These are phyloP conservation scores for Lemur catta DNA, from an alignment of 2,797 vertebrate species.

Conservation along the genomic window DNA sequence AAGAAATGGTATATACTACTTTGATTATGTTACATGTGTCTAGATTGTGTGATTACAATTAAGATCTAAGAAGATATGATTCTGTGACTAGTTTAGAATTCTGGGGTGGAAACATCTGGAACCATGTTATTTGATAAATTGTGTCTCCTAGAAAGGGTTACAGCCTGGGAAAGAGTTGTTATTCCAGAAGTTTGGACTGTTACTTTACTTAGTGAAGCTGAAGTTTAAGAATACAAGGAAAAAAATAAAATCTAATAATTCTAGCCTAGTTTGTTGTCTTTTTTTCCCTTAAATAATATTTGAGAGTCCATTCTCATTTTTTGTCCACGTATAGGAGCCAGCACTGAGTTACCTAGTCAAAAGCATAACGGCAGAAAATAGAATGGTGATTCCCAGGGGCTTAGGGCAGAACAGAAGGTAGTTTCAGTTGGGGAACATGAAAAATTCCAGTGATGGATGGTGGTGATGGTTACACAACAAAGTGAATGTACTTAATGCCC, in stretches of 20 bases:
- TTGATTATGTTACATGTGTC: not conserved
- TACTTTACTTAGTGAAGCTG: slow-evolving; percentile 17
- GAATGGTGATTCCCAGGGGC: not conserved
- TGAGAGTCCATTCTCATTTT: not conserved
- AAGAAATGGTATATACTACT: not conserved
- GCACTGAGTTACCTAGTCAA: not conserved
- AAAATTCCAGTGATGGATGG: not conserved
- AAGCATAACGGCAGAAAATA: not conserved
- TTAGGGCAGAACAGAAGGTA: not conserved
- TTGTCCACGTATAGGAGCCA: not conserved
- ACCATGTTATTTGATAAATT: slow-evolving; percentile 3
- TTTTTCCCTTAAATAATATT: not conserved
- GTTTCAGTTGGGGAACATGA: not conserved
- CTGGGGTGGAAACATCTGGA: not conserved
- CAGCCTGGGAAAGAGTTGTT: not conserved
- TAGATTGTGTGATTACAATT: not conserved
- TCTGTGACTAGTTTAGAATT: slow-evolving; percentile 31
- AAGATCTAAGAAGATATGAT: not conserved
- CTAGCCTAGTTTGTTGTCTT: not conserved
- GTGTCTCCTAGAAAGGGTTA: not conserved
- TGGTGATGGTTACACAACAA: not conserved
- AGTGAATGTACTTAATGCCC: not conserved
- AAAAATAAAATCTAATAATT: slow-evolving; percentile 66
- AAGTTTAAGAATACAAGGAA: not conserved
- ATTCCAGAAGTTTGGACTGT: slow-evolving; percentile 19